phyloP scores from a whole-genome alignment of 2,113 vertebrate species.

The Callipepla californica region DNA sequence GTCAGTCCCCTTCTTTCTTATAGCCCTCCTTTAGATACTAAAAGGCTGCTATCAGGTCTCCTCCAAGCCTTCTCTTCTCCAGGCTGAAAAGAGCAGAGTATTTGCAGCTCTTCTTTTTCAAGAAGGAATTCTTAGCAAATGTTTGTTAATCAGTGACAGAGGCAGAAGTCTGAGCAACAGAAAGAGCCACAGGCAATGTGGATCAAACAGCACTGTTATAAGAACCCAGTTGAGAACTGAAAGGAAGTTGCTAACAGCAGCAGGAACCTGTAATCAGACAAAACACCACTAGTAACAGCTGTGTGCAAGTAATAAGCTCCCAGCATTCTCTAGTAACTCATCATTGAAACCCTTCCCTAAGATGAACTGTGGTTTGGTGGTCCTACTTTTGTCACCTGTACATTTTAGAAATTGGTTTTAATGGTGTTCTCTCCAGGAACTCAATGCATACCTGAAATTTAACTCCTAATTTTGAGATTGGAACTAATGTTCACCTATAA shows the following conservation, averaged over 20 bases:
- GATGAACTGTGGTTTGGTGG: neutral
- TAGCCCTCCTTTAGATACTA: too few relatives aligned
- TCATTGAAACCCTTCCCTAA: neutral
- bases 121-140: neutral
- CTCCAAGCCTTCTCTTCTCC: too few relatives aligned
- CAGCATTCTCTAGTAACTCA: neutral
- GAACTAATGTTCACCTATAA: neutral
- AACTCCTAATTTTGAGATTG: neutral
- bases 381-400: neutral
- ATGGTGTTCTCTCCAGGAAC: neutral
- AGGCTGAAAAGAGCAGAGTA: neutral
- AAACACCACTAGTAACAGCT: neutral
- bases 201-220: accelerated
- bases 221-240: neutral
- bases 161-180: neutral
- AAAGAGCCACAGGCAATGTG: neutral
- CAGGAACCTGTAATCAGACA: neutral
- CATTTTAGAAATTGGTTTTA: neutral
- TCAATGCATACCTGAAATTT: neutral
- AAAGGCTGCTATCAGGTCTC: too few relatives aligned
- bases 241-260: neutral
- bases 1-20: too few relatives aligned
- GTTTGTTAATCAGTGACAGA: neutral
- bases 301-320: neutral
- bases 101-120: neutral